Evolutionary conservation across 2,888 invertebrate genomes (phyloP), one percentile per base, ranked within the genome.

Genomic region (Amblyjoppa fuscipennis): DNA sequence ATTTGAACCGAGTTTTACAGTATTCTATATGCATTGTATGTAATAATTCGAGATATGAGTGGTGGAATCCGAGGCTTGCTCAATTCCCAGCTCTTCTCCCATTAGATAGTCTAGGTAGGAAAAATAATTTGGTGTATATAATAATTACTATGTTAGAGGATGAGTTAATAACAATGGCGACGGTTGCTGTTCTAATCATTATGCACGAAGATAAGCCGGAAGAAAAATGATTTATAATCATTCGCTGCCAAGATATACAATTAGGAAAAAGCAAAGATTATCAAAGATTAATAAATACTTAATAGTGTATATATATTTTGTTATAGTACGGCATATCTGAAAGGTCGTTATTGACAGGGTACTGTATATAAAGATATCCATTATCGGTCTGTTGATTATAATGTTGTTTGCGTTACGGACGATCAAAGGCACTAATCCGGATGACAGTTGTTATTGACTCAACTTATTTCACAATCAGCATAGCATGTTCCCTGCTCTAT

Each of bases 91-190:
- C 68, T 84, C 82, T 84, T 78, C 81, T 86, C 82, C 78, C 86
- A 82, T 87, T 90, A 87, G 78, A 84, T 91, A 90, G 88, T 86
- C 88, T 74, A 88, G 53, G 20, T 53, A 88, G 87, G 81, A 89
- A 41, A 90, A 89, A 88, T 49, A 91, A 90, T 87, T 90, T 61
- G 87, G 85, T 89, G 89, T 90, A 88, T 81, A 90, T 89, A 89
- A 34, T 28, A 3, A 49, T 49, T 31, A 49, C 45, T 61, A 45
- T 7, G 34, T 75, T 11, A 61, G n/a, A 45, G 4, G 45, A 9
- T 49, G 45, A 61, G 53, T 53, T 20, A 53, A 53, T 53, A 20
- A 53, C 53, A 53, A 53, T 53, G n/a, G 16, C 20, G 20, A 53
- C 20, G n/a, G n/a, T 20, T 20, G 41, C 20, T 53, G n/a, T 7